phyloP scores from a whole-genome alignment of 1,140 invertebrate genomes.

The Drosophila bifasciata region DNA sequence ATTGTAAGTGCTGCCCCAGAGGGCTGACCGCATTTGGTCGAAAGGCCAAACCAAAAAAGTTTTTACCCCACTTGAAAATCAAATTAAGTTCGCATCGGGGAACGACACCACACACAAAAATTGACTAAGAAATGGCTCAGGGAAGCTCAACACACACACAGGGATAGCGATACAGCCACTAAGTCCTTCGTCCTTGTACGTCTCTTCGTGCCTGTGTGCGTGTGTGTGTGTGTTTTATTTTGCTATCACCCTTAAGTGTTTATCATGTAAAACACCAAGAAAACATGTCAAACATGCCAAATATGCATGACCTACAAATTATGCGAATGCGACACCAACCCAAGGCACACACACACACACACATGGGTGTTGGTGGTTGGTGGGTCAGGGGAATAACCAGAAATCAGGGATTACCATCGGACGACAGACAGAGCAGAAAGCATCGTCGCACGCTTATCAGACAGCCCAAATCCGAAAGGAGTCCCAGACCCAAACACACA shows the following conservation, averaged over 20 bases:
- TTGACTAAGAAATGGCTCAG: constrained; percentile 42
- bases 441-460: constrained; percentile 11
- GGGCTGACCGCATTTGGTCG: neutral
- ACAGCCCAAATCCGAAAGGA: constrained; percentile 11
- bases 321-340: constrained; percentile 68
- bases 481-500: neutral
- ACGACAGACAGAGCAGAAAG: constrained; percentile 2
- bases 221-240: constrained; percentile 21
- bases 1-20: too few relatives aligned
- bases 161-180: neutral
- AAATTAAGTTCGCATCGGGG: constrained; percentile 36
- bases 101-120: constrained; percentile 17
- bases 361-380: neutral
- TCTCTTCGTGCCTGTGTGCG: neutral
- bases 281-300: constrained; percentile 81
- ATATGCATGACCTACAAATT: constrained; percentile 80
- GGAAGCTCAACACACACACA: constrained; percentile 13
- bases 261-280: constrained; percentile 77
- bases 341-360: constrained; percentile 18
- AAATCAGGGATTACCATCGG: constrained; percentile 40
- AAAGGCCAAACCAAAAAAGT: constrained; percentile 28
- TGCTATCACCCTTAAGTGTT: constrained; percentile 73
- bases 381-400: constrained; percentile 21
- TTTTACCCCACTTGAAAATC: constrained; percentile 44
- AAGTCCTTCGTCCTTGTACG: neutral